Percentiles rank a stretch among this genome's conserved stretches.
Conservation (phyloP, 2,888 invertebrate species). For the Eurois occulta region DNA sequence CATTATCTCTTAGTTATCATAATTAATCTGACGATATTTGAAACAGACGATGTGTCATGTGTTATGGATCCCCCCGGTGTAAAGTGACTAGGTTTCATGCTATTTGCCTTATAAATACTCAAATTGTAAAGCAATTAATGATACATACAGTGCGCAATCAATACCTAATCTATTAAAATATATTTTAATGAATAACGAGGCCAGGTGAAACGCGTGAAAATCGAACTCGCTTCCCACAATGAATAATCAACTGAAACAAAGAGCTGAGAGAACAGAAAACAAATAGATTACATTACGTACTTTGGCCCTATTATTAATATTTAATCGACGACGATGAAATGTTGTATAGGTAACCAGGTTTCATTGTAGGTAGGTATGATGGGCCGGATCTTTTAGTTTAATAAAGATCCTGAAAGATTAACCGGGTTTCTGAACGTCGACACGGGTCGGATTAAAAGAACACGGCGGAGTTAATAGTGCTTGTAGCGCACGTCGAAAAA, state of each 20-base stretch:
- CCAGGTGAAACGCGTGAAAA: background rate
- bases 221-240: background rate
- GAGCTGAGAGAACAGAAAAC: background rate
- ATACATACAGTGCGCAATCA: background rate
- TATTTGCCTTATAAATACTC: background rate
- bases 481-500: background rate
- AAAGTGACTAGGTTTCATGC: conserved; percentile 7
- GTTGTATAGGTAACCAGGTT: conserved; percentile 16
- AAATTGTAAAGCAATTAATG: background rate
- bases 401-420: conserved; percentile 1
- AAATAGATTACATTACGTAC: background rate
- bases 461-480: background rate
- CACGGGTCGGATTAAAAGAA: background rate
- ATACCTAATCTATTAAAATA: background rate
- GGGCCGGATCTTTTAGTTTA: background rate
- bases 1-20: conserved; percentile 33
- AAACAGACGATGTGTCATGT: conserved; percentile 32
- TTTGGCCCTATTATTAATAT: background rate
- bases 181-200: background rate
- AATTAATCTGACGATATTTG: conserved; percentile 41
- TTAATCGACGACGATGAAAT: conserved; percentile 17
- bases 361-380: background rate
- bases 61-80: conserved; percentile 24
- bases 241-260: background rate
- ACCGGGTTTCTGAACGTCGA: background rate